phyloP scores from a whole-genome alignment of 2,797 vertebrate species.

The Chiropotes sagulatus region DNA sequence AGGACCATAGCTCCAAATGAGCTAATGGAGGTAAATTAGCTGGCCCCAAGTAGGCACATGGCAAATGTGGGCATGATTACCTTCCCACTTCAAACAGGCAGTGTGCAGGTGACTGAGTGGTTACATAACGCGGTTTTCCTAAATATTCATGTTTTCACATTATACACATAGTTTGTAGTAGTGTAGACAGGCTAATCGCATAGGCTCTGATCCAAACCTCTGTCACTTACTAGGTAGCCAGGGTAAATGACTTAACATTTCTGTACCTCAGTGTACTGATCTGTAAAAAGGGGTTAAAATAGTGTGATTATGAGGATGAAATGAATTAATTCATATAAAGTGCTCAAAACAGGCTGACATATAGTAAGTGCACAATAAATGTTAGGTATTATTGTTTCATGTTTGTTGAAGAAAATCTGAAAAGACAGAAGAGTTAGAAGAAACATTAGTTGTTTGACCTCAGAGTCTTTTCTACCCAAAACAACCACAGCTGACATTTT shows the following conservation, averaged over 20 bases:
- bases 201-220: not conserved
- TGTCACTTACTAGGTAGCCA: not conserved
- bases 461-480: not conserved
- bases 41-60: not conserved
- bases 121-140: not conserved
- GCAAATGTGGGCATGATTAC: not conserved
- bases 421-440: conserved; percentile 13
- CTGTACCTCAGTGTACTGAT: not conserved
- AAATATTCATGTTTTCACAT: not conserved
- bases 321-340: not conserved
- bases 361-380: not conserved
- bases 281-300: not conserved
- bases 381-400: not conserved
- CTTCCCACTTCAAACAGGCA: not conserved
- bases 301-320: not conserved
- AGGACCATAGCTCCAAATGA: not conserved
- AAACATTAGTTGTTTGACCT: conserved; percentile 2
- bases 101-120: not conserved
- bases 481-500: conserved; percentile 51
- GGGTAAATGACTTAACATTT: not conserved
- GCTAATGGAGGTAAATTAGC: not conserved
- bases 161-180: not conserved
- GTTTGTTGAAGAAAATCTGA: not conserved
- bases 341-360: not conserved
- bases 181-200: accelerated